Percentiles rank a stretch among this genome's conserved stretches.
phyloP scores from a whole-genome alignment of 2,113 vertebrate genomes.

The Clarias macrocephalus region DNA sequence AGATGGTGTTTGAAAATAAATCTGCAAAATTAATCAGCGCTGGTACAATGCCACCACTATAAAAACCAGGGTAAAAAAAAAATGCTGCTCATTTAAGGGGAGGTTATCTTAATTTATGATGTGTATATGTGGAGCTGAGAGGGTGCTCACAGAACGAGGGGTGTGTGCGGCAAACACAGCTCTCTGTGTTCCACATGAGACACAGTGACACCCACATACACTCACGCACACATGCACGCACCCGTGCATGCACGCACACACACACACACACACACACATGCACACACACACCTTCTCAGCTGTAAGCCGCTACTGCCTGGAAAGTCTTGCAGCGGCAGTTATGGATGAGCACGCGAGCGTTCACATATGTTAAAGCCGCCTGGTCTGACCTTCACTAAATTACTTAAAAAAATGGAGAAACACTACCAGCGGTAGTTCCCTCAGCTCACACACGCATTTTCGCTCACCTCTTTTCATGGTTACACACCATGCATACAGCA shows the following conservation, averaged over 20 bases:
- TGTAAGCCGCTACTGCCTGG: constrained; percentile 54
- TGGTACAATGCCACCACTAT: constrained; percentile 63
- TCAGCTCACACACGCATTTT: constrained; percentile 34
- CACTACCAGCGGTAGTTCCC: constrained; percentile 38
- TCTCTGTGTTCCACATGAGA: constrained; percentile 60
- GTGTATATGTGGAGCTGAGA: constrained; percentile 63
- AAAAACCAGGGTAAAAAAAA: constrained; percentile 48
- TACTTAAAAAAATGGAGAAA: constrained; percentile 55
- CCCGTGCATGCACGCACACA: too few relatives aligned
- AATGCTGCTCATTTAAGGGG: constrained; percentile 56
- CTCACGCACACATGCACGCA: constrained; percentile 34
- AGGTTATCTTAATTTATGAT: constrained; percentile 66
- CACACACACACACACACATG: constrained; percentile 40
- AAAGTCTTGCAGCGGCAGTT: constrained; percentile 56
- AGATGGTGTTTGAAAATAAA: constrained; percentile 61
- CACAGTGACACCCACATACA: constrained; percentile 53
- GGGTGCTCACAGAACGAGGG: constrained; percentile 54
- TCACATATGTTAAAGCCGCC: constrained; percentile 55
- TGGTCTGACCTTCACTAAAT: constrained; percentile 54
- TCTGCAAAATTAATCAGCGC: constrained; percentile 62
- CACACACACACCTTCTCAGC: constrained; percentile 31
- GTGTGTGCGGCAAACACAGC: constrained; percentile 56
- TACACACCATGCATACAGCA: constrained; percentile 45
- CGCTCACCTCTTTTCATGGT: constrained; percentile 49
- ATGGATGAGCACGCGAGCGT: constrained; percentile 58